A percentile compares a stretch with the other conserved stretches of the same genome.
Conservation (phyloP, 2,113 vertebrate species). For the Poeciliopsis prolifica region DNA sequence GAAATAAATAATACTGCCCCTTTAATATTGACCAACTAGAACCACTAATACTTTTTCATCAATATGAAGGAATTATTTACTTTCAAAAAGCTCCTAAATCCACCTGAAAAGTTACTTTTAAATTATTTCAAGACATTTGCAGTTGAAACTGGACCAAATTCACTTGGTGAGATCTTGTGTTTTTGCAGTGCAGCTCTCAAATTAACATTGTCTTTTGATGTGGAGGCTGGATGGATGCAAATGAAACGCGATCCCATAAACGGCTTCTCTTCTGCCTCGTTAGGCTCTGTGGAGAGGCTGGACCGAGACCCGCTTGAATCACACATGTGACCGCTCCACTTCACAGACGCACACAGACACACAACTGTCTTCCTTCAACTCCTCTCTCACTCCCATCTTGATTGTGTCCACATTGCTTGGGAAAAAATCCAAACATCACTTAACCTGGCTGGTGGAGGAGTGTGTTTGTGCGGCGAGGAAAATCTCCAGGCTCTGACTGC, state of each 20-base stretch:
- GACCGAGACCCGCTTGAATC: constrained; percentile 49
- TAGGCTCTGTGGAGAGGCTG: constrained; percentile 71
- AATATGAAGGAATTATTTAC: too few relatives aligned
- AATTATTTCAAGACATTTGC: too few relatives aligned
- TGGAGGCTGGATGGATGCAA: constrained; percentile 76
- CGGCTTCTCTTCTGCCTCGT: constrained; percentile 80
- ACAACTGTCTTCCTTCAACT: constrained; percentile 36
- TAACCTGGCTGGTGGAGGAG: constrained; percentile 68
- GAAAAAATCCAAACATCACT: constrained; percentile 68
- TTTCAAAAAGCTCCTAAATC: too few relatives aligned
- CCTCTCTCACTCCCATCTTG: constrained; percentile 41
- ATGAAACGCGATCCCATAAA: constrained; percentile 83
- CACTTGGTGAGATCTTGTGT: too few relatives aligned
- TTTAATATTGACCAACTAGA: too few relatives aligned
- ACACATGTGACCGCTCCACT: constrained; percentile 70
- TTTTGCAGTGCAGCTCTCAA: constrained; percentile 58
- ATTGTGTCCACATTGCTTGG: constrained; percentile 43
- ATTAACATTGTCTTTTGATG: constrained; percentile 81
- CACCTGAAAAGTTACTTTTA: too few relatives aligned
- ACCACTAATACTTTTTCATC: too few relatives aligned
- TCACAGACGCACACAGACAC: constrained; percentile 46
- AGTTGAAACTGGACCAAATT: too few relatives aligned
- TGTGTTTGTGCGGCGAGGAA: constrained; percentile 68
- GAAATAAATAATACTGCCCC: too few relatives aligned
- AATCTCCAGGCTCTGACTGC: constrained; percentile 70